Evolutionary conservation across 2,113 vertebrate genomes (phyloP).

Genomic region (Ibidorhyncha struthersii): DNA sequence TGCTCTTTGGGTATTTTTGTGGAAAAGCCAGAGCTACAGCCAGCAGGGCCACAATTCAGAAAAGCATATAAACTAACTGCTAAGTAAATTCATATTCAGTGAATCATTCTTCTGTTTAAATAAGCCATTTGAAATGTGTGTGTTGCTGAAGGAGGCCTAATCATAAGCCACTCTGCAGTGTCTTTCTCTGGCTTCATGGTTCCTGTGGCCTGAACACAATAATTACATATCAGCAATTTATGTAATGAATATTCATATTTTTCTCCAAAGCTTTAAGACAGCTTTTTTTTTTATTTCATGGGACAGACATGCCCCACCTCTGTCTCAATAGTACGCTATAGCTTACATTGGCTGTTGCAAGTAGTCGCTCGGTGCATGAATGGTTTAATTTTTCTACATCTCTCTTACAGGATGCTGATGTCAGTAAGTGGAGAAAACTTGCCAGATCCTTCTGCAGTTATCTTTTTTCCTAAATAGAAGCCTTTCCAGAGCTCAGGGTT

Average conservation of each 20-base stretch:
- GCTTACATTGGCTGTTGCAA: slow-evolving; percentile 52
- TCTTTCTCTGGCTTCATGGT: slow-evolving; percentile 45
- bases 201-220: slow-evolving; percentile 10
- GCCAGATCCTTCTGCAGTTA: not conserved
- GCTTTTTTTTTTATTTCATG: not conserved
- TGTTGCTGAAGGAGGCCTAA: slow-evolving; percentile 29
- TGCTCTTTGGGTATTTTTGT: not conserved
- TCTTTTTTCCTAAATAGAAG: not conserved
- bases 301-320: not conserved
- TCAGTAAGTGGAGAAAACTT: slow-evolving; percentile 19
- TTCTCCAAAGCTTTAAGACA: slow-evolving; percentile 14
- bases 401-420: slow-evolving; percentile 38
- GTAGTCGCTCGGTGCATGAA: slow-evolving; percentile 24
- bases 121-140: not conserved
- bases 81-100: not conserved
- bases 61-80: not conserved
- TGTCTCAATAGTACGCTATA: not conserved
- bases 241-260: slow-evolving; percentile 24
- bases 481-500: not conserved
- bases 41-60: not conserved
- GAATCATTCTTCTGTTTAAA: not conserved
- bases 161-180: slow-evolving; percentile 9
- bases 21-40: not conserved
- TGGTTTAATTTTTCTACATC: not conserved
- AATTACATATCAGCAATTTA: slow-evolving; percentile 26